Base-by-base conservation (phyloP, 2,797 vertebrate genomes). In the Girardinus metallicus region DNA sequence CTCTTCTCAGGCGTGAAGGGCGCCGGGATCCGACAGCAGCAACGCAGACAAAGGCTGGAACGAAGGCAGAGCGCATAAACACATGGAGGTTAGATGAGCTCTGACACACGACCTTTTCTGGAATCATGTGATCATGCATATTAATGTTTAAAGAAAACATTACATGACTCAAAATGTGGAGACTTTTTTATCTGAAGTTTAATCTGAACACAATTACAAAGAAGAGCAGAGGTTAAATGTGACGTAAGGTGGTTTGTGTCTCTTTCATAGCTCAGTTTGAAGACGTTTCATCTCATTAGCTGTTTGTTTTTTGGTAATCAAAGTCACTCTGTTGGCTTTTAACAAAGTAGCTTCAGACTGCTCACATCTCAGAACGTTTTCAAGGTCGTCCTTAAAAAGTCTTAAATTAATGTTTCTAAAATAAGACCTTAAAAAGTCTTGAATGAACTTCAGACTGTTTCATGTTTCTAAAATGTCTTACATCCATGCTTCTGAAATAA, bases 1-100 rank as follows among this genome's bases (percentile, higher is more conserved):
- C 80, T 88, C 89, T 87, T 88, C 77, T 83, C 80, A 85, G 78
- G 83, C 76, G 75, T 93, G 88, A 93, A 94, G 90, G 91, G 88
- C 92, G 86, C 71, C 15, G 31, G 71, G 78, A 87, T 81, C 78
- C 86, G 84, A 87, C 86, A 73, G 77, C 57, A 84, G 43, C 85
- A 85, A 80, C 88, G 57, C 51, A 83, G 80, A 74, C 55, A 66
- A 75, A 76, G 53, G 80, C 76, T 73, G 66, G 68, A 84, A 85
- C 71, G 82, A 85, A 85, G 82, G 53, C 71, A 66, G 68, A 82
- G 78, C 77, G 83, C 60, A 75, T 72, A 80, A 85, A 82, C 82
- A 86, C 74, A 78, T 83, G 78, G 74, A 81, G 85, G 66, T 85
- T 76, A 71, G 5, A 31, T 44, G n/a, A 41, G 64, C 81, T 79